Evolutionary conservation across 2,113 vertebrate species (phyloP), one percentile per base, ranked within the genome.

Genomic region (Sclerurus mexicanus): DNA sequence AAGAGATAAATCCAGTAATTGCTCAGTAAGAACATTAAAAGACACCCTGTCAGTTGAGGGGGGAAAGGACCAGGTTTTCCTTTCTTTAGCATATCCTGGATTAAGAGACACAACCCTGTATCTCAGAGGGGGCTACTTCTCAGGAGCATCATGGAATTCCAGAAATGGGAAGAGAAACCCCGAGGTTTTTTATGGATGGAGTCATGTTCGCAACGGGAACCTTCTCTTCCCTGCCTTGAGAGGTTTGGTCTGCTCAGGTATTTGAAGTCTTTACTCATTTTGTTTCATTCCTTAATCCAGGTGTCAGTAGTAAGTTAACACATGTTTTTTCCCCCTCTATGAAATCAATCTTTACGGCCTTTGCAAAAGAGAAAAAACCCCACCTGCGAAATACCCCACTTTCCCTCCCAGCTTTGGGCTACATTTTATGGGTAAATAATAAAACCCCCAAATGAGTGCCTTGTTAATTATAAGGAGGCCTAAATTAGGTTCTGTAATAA

Each of bases 291-390:
- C 44, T 60, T 44, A 47, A 47, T 15, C 42, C 44, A 52, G 33
- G 4, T 53, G 24, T 13, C 37, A 46, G 30, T 1, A 35, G 49
- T 11, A 60, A 77, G 63, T 18, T 15, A 84, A 37, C 11, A 46
- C 6, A 9, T 3, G 2, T 0, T 11, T 21, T 39, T 42, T n/a
- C 19, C 3, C 21, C 3, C 39, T 37, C 14, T 37, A 17, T 75
- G 72, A 76, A 86, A 72, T 22, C 19, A 27, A n/a, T 59, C n/a
- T 44, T 53, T 4, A 12, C 6, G 30, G 13, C 14, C 18, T 83
- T 72, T 53, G 27, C 31, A 44, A 79, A 71, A 85, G 40, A 78
- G 23, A 14, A 19, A 28, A 17, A 42, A 42, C 13, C 18, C 0
- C 23, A 55, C 19, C 25, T 47, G 31, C 27, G 40, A 73, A 78